A percentile compares a stretch with the other conserved stretches of the same genome.
These are phyloP conservation scores for Indri indri DNA, from an alignment of 2,113 vertebrate species.

Conservation along the genomic window DNA sequence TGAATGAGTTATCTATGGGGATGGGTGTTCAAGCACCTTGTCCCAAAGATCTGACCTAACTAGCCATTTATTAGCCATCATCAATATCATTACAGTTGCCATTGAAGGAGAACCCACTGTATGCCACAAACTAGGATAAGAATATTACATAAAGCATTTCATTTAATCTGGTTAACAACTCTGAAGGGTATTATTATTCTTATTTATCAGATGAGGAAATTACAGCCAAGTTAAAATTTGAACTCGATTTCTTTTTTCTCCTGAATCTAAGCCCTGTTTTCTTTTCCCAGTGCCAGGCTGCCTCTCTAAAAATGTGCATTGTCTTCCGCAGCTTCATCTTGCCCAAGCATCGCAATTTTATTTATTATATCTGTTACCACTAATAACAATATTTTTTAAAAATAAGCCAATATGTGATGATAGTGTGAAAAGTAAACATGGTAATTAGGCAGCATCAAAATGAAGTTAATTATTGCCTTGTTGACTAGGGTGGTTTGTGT, in stretches of 20 bases:
- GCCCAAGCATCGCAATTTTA: neutral
- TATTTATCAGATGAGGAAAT: neutral
- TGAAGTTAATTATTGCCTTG: constrained; percentile 70
- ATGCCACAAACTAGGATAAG: neutral
- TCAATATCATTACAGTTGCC: neutral
- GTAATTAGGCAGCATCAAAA: constrained; percentile 66
- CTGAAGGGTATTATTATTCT: neutral
- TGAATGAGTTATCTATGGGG: neutral
- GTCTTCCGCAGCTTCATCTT: neutral
- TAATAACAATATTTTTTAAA: constrained; percentile 64
- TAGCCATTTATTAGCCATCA: neutral
- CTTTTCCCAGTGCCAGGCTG: neutral
- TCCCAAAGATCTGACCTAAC: neutral
- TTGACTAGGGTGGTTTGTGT: constrained; percentile 50
- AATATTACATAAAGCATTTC: neutral
- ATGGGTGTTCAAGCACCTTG: neutral
- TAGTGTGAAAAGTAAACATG: constrained; percentile 57
- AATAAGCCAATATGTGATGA: constrained; percentile 50
- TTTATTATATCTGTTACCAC: constrained; percentile 59
- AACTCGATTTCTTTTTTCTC: neutral
- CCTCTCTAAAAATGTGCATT: neutral
- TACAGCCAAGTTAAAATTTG: neutral
- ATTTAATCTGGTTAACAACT: neutral
- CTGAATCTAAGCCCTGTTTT: neutral
- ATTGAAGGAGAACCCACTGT: neutral